phyloP scores from a whole-genome alignment of 1,140 invertebrate species.

The Drosophila kurseongensis region DNA sequence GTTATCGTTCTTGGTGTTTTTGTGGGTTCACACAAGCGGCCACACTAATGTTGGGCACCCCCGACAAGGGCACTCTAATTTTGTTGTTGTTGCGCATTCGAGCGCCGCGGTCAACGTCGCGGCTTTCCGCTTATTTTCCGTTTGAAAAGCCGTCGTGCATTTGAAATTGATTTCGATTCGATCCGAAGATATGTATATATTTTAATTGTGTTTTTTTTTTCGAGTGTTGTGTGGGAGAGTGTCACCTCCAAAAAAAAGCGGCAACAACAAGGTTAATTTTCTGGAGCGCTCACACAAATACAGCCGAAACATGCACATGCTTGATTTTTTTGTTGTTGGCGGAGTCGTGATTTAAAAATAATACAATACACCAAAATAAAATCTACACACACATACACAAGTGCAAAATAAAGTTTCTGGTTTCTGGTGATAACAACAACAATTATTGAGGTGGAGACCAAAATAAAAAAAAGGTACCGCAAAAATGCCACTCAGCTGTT shows the following conservation, averaged over 20 bases:
- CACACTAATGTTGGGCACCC: too few species aligned
- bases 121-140: neutral
- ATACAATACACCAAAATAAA: conserved; percentile 11
- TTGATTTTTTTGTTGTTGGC: conserved; percentile 7
- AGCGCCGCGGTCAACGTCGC: neutral
- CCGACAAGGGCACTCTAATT: too few species aligned
- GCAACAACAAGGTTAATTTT: conserved; percentile 9
- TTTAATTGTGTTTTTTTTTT: conserved; percentile 20
- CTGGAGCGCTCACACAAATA: conserved; percentile 10
- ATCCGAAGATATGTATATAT: neutral
- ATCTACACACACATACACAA: conserved; percentile 1
- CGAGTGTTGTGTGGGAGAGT: conserved; percentile 16
- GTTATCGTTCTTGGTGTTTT: too few species aligned
- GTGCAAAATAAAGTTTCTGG: conserved; percentile 31
- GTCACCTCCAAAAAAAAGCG: neutral
- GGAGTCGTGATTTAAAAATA: conserved; percentile 39
- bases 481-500: conserved; percentile 46
- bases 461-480: conserved; percentile 1
- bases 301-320: conserved; percentile 10
- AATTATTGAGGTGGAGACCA: neutral
- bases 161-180: neutral
- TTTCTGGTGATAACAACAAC: conserved; percentile 16
- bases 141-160: neutral
- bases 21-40: too few species aligned
- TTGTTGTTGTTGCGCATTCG: too few species aligned